These are phyloP conservation scores for Pocillopora damicornis DNA, from an alignment of 64 coral and sea anemone species.

Conservation along the genomic window DNA sequence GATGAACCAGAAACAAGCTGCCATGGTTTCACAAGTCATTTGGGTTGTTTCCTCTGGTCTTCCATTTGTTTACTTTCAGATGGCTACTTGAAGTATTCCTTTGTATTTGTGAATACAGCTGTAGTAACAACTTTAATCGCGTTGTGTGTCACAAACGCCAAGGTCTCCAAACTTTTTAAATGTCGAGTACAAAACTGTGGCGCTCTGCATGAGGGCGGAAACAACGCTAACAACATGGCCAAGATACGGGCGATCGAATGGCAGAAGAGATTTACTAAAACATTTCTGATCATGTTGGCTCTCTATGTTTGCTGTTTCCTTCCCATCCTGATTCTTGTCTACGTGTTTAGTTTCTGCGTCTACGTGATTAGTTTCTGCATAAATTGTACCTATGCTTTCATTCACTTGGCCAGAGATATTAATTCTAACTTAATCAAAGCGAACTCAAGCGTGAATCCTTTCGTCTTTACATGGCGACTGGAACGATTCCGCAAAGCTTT, in stretches of 20 bases:
- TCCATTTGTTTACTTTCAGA: slow-evolving; percentile 63
- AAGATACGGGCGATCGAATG: slow-evolving; percentile 10
- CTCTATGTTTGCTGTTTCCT: slow-evolving; percentile 63
- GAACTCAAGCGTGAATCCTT: slow-evolving; percentile 83
- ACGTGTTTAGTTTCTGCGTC: too few relatives aligned
- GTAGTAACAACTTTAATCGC: slow-evolving; percentile 55
- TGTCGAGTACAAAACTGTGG: background rate
- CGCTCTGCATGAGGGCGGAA: background rate
- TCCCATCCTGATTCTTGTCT: slow-evolving; percentile 57
- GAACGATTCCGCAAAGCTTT: slow-evolving; percentile 41
- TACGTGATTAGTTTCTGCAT: slow-evolving; percentile 89
- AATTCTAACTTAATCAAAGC: slow-evolving; percentile 77
- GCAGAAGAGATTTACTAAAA: slow-evolving; percentile 75
- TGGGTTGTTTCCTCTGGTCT: slow-evolving; percentile 72
- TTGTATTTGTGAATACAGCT: slow-evolving; percentile 87
- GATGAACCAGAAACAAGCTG: slow-evolving; percentile 14
- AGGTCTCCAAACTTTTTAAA: slow-evolving; percentile 45
- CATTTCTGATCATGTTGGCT: slow-evolving; percentile 67
- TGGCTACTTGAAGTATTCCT: slow-evolving; percentile 81
- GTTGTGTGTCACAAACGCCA: slow-evolving; percentile 53
- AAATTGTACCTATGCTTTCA: slow-evolving; percentile 59
- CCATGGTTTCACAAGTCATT: background rate
- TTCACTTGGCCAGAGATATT: slow-evolving; percentile 96
- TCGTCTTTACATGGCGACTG: slow-evolving; percentile 61
- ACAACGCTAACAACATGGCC: background rate